Base-by-base conservation (phyloP, 30 jellyfish, hydroid and myxozoan species). In the Hydractinia symbiolongicarpus region DNA sequence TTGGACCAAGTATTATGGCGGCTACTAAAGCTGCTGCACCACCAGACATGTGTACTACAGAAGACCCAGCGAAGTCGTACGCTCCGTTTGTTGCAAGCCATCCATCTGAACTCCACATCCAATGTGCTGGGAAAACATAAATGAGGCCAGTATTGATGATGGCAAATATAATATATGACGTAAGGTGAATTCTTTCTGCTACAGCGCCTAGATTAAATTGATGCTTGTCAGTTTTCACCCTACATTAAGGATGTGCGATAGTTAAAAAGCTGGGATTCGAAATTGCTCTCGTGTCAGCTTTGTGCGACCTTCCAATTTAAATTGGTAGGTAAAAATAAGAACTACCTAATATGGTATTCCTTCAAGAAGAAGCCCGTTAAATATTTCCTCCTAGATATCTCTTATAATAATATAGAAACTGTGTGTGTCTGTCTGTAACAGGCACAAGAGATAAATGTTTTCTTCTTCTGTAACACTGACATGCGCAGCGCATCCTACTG, bases 1-100 rank as follows among this genome's bases (percentile, higher is more conserved):
- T 78, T 19, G 93, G 93, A 14, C 93, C 93, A 13, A 84, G 66
- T 53, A 67, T 67, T 1, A 76, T 55, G 51, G 93, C 78, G 4
- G 93, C 89, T 4, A 66, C 84, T 57, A 84, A 77, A 6, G 93
- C 93, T 8, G 93, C 89, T 9, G 85, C 85, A 8, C 93, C 93
- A 56, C 93, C 93, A 10, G 84, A 57, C 93, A 84, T 84, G 50
- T 84, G 93, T 30, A 84, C 93, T 11, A 73, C 88, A 13, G 81
- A 58, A 8, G 81, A 73, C 4, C 93, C 93, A n/a, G 93, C 93
- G 54, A 84, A 72, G 58, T 84, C 93, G 61, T 61, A 50, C 1
- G 73, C 83, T 7, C 90, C 93, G n/a, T 20, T 66, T 68, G 61
- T 50, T 5, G 17, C 51, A 54, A 84, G 74, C 93, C 93, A 84